phyloP scores from a whole-genome alignment of 2,888 invertebrate genomes.

The Dinocampus coccinellae region DNA sequence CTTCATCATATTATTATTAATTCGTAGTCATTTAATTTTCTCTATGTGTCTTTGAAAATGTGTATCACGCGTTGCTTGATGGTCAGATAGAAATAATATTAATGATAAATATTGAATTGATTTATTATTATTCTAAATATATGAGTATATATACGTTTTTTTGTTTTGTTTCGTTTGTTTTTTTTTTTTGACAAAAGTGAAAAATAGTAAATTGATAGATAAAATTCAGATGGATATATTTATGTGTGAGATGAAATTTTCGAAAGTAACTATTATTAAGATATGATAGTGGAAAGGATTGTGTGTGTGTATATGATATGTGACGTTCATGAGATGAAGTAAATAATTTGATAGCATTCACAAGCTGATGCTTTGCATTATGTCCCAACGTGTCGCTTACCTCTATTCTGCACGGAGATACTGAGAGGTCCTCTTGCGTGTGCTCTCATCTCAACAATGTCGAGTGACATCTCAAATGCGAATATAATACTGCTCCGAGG shows the following conservation, averaged over 20 bases:
- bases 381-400: conserved; percentile 36
- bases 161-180: no score
- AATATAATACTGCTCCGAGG: conserved; percentile 39
- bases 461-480: conserved; percentile 57
- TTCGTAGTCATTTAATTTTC: conserved; percentile 6
- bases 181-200: no score
- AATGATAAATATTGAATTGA: neutral
- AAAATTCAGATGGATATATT: neutral
- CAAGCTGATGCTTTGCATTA: conserved; percentile 54
- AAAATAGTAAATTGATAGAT: neutral
- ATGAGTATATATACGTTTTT: no score
- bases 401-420: conserved; percentile 28
- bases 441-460: conserved; percentile 40
- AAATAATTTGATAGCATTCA: conserved; percentile 65
- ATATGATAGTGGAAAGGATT: conserved; percentile 29
- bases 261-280: neutral
- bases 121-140: no score
- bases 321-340: conserved; percentile 60
- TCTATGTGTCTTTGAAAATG: no score
- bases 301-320: no score
- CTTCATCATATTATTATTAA: conserved; percentile 13
- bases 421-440: conserved; percentile 28
- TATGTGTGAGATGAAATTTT: neutral
- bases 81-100: conserved; percentile 12
- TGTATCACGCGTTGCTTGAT: neutral